These are phyloP conservation scores for Carassius gibelio DNA, from an alignment of 2,113 vertebrate species.

Conservation along the genomic window DNA sequence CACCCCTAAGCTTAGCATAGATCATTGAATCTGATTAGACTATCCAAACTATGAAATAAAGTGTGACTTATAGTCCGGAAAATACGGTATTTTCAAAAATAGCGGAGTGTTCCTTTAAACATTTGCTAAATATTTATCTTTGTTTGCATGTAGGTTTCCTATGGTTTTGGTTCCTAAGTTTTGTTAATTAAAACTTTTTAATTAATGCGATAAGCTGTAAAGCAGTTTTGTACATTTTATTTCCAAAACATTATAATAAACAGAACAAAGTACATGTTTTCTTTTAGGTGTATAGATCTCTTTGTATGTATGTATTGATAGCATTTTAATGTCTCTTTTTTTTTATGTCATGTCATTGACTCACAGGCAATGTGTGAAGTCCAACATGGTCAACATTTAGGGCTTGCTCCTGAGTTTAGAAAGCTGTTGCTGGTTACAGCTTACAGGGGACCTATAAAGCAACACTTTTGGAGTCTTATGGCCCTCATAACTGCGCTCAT, in stretches of 20 bases:
- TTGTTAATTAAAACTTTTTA: too few relatives aligned
- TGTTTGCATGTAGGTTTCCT: not conserved
- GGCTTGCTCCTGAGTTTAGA: conserved; percentile 42
- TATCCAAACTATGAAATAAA: too few relatives aligned
- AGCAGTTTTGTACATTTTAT: not conserved
- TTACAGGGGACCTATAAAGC: conserved; percentile 31
- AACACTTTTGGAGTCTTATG: conserved; percentile 24
- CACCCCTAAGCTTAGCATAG: too few relatives aligned
- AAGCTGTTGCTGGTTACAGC: conserved; percentile 4
- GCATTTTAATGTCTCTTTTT: not conserved
- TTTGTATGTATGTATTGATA: not conserved
- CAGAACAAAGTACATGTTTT: too few relatives aligned
- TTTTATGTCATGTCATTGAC: conserved; percentile 2
- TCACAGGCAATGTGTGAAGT: not conserved
- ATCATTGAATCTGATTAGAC: too few relatives aligned
- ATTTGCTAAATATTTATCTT: not conserved
- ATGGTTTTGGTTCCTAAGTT: not conserved
- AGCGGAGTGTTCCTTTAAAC: too few relatives aligned
- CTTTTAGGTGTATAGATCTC: not conserved
- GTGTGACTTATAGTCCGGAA: too few relatives aligned
- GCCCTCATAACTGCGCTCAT: not conserved
- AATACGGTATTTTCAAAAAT: too few relatives aligned
- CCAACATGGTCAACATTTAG: conserved; percentile 31
- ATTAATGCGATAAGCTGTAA: not conserved
- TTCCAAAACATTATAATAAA: not conserved